Base-by-base conservation (phyloP, 2,797 vertebrate species). In the Gila robusta region DNA sequence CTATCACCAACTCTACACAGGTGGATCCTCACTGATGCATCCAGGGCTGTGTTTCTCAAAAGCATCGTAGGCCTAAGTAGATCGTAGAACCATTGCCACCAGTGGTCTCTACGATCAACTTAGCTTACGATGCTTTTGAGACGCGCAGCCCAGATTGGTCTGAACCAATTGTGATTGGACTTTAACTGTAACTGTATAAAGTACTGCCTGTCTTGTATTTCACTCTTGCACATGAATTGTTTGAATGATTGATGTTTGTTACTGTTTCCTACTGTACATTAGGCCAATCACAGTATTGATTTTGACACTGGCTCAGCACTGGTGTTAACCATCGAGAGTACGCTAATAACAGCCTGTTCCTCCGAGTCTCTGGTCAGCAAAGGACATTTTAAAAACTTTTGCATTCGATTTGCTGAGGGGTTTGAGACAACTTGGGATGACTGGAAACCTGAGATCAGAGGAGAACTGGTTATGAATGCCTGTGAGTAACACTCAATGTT, bases 381-480 rank as follows among this genome's bases (percentile, higher is more conserved):
- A 95, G 98, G 98, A 4, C 98, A 99, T 92, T 99, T 99, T 92
- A 99, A 99, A 94, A 99, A 98, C 91, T 99, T 99, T 92, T 99
- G 98, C 90, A 98, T 99, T 83, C 98, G 98, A 87, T 99, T 99
- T 86, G 98, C 98, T 21, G 98, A 99, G 91, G 98, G 98, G 85
- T 99, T 99, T 90, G 98, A 99, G 94, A 99, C 97, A 5, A 96
- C 97, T 3, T 99, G 98, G 98, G 98, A 99, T 64, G 98, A 99
- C 93, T 99, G 98, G 98, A 99, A 99, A 87, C 98, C 98, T 28
- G 98, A 99, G 93, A 83, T 98, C 74, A 95, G 96, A 87, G 96
- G 96, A 44, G 98, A 99, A 72, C 91, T 98, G 28, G 97, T 99
- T 89, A 99, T 99, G 97, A 99, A 99, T 88, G 98, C 98, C 64